Percentiles rank a stretch among this genome's conserved stretches.
phyloP scores from a whole-genome alignment of 2,888 invertebrate species.

The Megastigmus dorsalis region DNA sequence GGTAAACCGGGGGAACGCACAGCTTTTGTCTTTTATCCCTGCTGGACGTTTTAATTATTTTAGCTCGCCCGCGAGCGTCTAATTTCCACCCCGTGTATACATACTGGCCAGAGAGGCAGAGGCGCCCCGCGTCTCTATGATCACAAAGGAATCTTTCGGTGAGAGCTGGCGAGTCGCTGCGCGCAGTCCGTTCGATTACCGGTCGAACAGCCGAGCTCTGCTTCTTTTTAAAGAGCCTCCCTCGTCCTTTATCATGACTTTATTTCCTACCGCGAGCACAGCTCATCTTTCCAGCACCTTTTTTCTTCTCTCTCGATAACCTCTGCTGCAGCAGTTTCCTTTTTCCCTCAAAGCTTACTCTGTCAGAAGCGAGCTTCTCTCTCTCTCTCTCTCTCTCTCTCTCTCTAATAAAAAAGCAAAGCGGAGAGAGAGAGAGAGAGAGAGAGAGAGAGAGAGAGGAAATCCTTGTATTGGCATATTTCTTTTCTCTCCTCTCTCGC shows the following conservation, averaged over 20 bases:
- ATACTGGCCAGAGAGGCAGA: constrained; percentile 2
- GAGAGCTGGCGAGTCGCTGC: too few relatives aligned
- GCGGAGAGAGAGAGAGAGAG: too few relatives aligned
- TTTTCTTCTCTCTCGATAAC: constrained; percentile 2
- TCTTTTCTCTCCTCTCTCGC: too few relatives aligned
- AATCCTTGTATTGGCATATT: too few relatives aligned
- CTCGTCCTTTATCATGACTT: constrained; percentile 31
- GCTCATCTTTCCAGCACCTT: not conserved
- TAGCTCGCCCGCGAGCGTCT: constrained; percentile 71
- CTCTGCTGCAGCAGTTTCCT: not conserved
- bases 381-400: too few relatives aligned
- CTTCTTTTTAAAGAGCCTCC: constrained; percentile 31
- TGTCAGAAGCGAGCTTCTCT: not conserved
- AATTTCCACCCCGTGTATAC: constrained; percentile 65
- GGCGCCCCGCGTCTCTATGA: constrained; percentile 43
- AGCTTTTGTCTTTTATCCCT: constrained; percentile 69
- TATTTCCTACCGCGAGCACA: not conserved
- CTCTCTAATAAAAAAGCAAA: not conserved
- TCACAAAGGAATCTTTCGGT: constrained; percentile 52
- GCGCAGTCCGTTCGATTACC: constrained; percentile 51
- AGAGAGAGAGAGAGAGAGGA: too few relatives aligned
- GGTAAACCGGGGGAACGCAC: constrained; percentile 61
- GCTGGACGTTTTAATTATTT: constrained; percentile 73
- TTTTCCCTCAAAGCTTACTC: constrained; percentile 2
- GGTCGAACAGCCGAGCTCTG: constrained; percentile 35